Evolutionary conservation across 2,113 vertebrate genomes (phyloP).

Genomic region (Semnornis frantzii): DNA sequence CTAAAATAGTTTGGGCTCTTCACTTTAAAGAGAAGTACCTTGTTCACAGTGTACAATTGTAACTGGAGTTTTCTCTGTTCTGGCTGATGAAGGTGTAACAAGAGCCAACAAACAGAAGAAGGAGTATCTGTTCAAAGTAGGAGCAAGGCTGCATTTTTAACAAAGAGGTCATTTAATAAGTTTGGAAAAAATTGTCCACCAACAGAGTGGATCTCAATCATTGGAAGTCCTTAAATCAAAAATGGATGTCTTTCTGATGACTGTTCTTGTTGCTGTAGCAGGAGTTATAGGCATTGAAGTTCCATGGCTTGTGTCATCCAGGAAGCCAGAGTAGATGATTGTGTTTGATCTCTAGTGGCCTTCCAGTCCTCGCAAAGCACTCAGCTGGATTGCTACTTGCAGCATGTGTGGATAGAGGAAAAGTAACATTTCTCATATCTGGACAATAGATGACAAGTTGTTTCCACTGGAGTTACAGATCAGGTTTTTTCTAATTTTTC

Average conservation of each 20-base stretch:
- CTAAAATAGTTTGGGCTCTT: background rate
- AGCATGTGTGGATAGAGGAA: background rate
- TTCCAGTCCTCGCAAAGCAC: background rate
- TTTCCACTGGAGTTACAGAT: constrained; percentile 46
- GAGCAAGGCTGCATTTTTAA: constrained; percentile 1
- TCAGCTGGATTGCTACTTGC: constrained; percentile 5
- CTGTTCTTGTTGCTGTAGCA: background rate
- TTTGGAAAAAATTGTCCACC: constrained; percentile 4
- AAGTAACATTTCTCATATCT: constrained; percentile 36
- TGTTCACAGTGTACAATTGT: background rate
- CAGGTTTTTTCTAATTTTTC: constrained; percentile 32
- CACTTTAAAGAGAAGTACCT: background rate
- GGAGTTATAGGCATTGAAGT: constrained; percentile 42
- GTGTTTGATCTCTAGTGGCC: constrained; percentile 16
- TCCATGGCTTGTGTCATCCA: constrained; percentile 26
- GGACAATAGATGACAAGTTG: constrained; percentile 53
- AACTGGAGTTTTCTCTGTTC: background rate
- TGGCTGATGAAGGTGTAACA: background rate
- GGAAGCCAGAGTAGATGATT: background rate
- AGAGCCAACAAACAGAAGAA: background rate
- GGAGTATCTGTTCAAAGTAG: background rate
- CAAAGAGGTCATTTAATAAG: constrained; percentile 33
- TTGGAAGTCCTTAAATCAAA: constrained; percentile 50
- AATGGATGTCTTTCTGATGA: constrained; percentile 9
- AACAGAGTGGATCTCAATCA: background rate